phyloP scores from a whole-genome alignment of 2,113 vertebrate species.

The Rhizomys pruinosus region DNA sequence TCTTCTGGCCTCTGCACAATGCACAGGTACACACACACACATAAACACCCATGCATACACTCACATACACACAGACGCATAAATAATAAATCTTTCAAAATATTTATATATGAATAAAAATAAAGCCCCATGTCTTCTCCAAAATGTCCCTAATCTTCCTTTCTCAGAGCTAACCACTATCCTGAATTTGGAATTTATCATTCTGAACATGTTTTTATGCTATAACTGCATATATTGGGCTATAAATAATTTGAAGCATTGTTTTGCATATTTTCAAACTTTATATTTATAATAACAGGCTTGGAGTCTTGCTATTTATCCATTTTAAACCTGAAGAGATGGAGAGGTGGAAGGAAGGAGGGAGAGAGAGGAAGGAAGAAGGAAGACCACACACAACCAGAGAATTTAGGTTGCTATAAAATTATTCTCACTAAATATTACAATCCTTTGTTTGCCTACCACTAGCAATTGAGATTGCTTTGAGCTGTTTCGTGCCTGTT shows the following conservation, averaged over 20 bases:
- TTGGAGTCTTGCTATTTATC: not conserved
- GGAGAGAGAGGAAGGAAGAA: not conserved
- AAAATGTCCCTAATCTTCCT: not conserved
- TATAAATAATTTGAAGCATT: not conserved
- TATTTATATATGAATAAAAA: not conserved
- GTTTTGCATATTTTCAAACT: not conserved
- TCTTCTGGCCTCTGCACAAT: not conserved
- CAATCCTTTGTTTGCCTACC: not conserved
- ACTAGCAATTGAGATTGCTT: not conserved
- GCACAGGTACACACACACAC: not conserved
- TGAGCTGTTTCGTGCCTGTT: not conserved
- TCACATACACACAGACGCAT: not conserved
- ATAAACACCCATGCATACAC: no score
- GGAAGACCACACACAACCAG: not conserved
- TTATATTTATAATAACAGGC: constrained; percentile 12
- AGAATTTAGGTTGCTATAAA: not conserved
- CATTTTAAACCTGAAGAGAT: not conserved
- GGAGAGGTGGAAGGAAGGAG: not conserved
- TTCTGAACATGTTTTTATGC: not conserved
- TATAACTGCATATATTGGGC: not conserved
- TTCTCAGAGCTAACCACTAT: not conserved
- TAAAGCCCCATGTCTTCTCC: not conserved
- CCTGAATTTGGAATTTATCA: not conserved
- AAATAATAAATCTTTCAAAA: not conserved
- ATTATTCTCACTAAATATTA: not conserved